phyloP scores from a whole-genome alignment of 2,888 invertebrate genomes.

The Calliphora vomitoria region DNA sequence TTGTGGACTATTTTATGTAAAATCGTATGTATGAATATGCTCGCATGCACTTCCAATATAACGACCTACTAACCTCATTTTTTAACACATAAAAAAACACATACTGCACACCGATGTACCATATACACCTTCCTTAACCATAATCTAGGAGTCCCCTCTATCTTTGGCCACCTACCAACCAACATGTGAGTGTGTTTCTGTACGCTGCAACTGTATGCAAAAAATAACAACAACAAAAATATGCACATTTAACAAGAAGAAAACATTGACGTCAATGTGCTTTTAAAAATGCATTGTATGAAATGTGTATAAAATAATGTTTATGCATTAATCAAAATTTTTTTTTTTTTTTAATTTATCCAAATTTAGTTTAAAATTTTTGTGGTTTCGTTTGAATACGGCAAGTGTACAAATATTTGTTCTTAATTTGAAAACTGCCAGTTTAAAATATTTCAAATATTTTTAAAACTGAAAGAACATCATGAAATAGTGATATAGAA shows the following conservation, averaged over 20 bases:
- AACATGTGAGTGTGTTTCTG: slow-evolving; percentile 12
- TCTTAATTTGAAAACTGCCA: too few relatives aligned
- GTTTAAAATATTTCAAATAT: too few relatives aligned
- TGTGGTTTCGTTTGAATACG: background rate
- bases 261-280: slow-evolving; percentile 65
- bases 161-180: slow-evolving; percentile 16
- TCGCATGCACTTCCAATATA: slow-evolving; percentile 5
- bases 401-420: too few relatives aligned
- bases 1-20: slow-evolving; percentile 27
- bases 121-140: slow-evolving; percentile 36
- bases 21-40: background rate
- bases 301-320: slow-evolving; percentile 3
- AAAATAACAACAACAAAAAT: slow-evolving; percentile 9
- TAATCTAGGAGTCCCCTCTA: slow-evolving; percentile 8
- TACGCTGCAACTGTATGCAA: slow-evolving; percentile 31
- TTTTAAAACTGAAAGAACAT: too few relatives aligned
- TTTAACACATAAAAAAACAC: slow-evolving; percentile 1
- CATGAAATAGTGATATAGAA: too few relatives aligned
- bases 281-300: slow-evolving; percentile 51
- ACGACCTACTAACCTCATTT: slow-evolving; percentile 67
- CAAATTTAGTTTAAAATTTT: background rate
- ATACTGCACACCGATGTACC: background rate
- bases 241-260: slow-evolving; percentile 46
- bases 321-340: background rate
- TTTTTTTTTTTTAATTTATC: background rate